Evolutionary conservation across 1,140 invertebrate genomes (phyloP).

Genomic region (silkworm (Bombyx mori)): DNA sequence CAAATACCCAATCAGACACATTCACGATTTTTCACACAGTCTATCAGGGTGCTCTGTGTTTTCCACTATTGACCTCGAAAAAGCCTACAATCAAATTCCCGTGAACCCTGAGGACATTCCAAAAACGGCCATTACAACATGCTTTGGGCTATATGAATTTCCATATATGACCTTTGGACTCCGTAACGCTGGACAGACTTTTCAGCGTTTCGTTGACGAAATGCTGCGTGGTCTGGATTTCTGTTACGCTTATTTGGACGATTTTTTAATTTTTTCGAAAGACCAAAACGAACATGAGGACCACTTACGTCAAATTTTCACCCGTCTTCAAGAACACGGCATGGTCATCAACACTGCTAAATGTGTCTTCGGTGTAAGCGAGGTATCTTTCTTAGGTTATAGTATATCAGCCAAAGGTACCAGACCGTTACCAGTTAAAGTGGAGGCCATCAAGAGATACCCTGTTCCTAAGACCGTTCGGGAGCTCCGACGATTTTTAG

Average conservation of each 20-base stretch:
- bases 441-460: slow-evolving; percentile 29
- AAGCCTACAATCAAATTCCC: slow-evolving; percentile 39
- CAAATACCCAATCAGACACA: too few species aligned
- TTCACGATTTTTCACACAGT: too few species aligned
- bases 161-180: slow-evolving; percentile 35
- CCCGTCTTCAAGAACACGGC: slow-evolving; percentile 24
- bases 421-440: slow-evolving; percentile 18
- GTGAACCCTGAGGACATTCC: slow-evolving; percentile 34
- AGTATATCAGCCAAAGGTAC: slow-evolving; percentile 21
- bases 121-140: slow-evolving; percentile 50
- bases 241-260: slow-evolving; percentile 65
- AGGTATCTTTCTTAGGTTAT: slow-evolving; percentile 37
- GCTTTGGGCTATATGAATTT: slow-evolving; percentile 36
- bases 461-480: slow-evolving; percentile 22
- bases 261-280: slow-evolving; percentile 59
- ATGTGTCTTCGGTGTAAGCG: slow-evolving; percentile 28
- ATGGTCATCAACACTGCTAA: slow-evolving; percentile 31
- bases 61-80: too few species aligned
- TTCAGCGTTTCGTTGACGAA: slow-evolving; percentile 27
- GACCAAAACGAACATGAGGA: slow-evolving; percentile 22
- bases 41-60: too few species aligned
- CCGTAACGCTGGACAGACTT: slow-evolving; percentile 18
- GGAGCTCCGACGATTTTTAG: not conserved
- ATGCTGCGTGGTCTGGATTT: slow-evolving; percentile 28
- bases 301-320: slow-evolving; percentile 28